A percentile compares a stretch with the other conserved stretches of the same genome.
Evolutionary conservation across 2,888 invertebrate genomes (phyloP).

Genomic region (Iphiclides podalirius): DNA sequence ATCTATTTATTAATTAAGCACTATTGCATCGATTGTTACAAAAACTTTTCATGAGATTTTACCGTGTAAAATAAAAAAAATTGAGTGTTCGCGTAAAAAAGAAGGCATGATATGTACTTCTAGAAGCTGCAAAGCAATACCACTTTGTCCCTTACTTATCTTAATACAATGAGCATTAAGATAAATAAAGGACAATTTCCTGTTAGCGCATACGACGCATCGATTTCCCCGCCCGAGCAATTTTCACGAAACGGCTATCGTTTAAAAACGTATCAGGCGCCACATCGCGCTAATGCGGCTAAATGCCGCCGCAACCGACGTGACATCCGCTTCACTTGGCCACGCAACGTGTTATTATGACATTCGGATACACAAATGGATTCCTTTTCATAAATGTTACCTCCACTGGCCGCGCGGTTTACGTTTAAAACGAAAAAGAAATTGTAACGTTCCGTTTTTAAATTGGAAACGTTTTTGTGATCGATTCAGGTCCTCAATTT

Average conservation of each 20-base stretch:
- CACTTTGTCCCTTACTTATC: background rate
- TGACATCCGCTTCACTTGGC: constrained; percentile 17
- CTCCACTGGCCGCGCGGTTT: background rate
- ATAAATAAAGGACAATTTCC: constrained; percentile 5
- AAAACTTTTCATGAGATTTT: no score
- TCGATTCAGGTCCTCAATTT: background rate
- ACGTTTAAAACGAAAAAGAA: background rate
- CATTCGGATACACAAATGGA: constrained; percentile 1
- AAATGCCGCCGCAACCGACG: constrained; percentile 16
- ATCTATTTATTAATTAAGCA: no score
- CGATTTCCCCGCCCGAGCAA: constrained; percentile 1
- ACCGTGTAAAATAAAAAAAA: no score
- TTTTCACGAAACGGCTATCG: constrained; percentile 7
- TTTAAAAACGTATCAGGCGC: constrained; percentile 8
- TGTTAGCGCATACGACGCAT: background rate
- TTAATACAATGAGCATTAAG: background rate
- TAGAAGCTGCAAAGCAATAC: no score
- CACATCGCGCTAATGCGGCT: constrained; percentile 8
- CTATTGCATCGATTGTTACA: no score
- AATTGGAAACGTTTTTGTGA: background rate
- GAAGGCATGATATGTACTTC: no score
- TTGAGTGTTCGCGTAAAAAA: no score
- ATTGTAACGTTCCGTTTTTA: background rate
- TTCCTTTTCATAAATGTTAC: constrained; percentile 18
- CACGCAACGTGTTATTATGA: constrained; percentile 10